Base-by-base conservation (phyloP, 1,140 invertebrate species). In the Saccostrea cuccullata region DNA sequence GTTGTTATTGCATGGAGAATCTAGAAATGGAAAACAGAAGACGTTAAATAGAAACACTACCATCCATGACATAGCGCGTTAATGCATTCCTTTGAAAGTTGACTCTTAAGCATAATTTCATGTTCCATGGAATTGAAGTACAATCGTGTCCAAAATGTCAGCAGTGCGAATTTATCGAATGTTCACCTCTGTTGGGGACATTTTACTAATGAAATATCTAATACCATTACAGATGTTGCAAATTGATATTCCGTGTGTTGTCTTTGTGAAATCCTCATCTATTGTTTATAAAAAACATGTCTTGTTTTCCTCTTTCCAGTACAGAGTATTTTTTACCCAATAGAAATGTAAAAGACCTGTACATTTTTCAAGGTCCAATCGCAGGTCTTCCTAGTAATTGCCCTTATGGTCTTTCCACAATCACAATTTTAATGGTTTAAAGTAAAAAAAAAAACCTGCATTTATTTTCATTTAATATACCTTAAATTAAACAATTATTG, bases 51-150 rank as follows among this genome's bases (percentile, higher is more conserved):
- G 70, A 36, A 77, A 77, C 70, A 77, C 30, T 23, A 77, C 26
- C 70, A 30, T 12, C 70, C 15, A 77, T 26, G 30, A 36, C 23
- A 36, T 30, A 40, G 26, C 70, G 70, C 70, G 60, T 23, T 77
- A 77, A 36, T 77, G 70, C 70, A 77, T 77, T 36, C 70, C 26
- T 77, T 36, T 77, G 70, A 77, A 77, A 77, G 13, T 64, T 64
- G 58, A 64, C 58, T 64, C 58, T n/a, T n/a, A 64, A 64, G n/a
- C 58, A 64, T 64, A 64, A 36, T 36, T 64, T 64, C 58, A 64
- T 64, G 58, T 64, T 64, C n/a, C 58, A 64, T 64, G 58, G 58
- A 64, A 64, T 11, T 26, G 58, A n/a, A 64, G 58, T 20, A 64
- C 70, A 36, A 36, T 26, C 15, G 13, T 77, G 70, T 64, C 26